Evolutionary conservation across 2,888 invertebrate genomes (phyloP), one percentile per base, ranked within the genome.

Genomic region (Ectemnius continuus): DNA sequence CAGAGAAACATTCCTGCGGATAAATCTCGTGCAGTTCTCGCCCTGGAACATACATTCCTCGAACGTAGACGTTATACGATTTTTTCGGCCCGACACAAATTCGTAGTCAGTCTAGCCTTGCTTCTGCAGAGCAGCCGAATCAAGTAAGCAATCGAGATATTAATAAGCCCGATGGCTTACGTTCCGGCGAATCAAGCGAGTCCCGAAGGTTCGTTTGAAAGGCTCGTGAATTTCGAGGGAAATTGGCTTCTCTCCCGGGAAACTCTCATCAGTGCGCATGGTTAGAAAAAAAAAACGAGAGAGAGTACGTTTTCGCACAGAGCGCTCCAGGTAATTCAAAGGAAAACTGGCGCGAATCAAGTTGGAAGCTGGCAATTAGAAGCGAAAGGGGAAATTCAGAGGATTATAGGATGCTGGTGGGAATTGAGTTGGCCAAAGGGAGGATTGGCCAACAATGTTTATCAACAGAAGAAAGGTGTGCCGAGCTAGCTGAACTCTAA

Each of bases 381-480:
- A 28, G 46, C 26, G n/a, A 52, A 45, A 14, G 28, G 52, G 18
- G 16, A 23, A 23, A 13, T 64, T 60, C 26, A 28, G 45, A 46
- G 60, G 45, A 68, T 60, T 18, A 20, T 26, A 20, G 28, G 61
- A 5, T 13, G 18, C 28, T 20, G 48, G 36, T 1, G 11, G 3
- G 61, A 46, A 45, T 61, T 61, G 16, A 61, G 46, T 61, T 61
- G 46, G n/a, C 2, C 36, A 13, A n/a, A 57, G 28, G 52, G 48
- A 46, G 18, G 18, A 20, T 13, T 8, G 58, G n/a, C 3, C 28
- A 20, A 20, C 57, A 65, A 70, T 76, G 70, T 65, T 78, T 73
- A 76, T 71, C 76, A 70, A 66, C 73, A 62, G 70, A 60, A 65
- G 73, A 58, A 70, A 66, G 68, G 73, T 60, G 70, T 59, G 45